A percentile compares a stretch with the other conserved stretches of the same genome.
Conservation (phyloP, 1,140 invertebrate genomes). For the Aethina tumida region DNA sequence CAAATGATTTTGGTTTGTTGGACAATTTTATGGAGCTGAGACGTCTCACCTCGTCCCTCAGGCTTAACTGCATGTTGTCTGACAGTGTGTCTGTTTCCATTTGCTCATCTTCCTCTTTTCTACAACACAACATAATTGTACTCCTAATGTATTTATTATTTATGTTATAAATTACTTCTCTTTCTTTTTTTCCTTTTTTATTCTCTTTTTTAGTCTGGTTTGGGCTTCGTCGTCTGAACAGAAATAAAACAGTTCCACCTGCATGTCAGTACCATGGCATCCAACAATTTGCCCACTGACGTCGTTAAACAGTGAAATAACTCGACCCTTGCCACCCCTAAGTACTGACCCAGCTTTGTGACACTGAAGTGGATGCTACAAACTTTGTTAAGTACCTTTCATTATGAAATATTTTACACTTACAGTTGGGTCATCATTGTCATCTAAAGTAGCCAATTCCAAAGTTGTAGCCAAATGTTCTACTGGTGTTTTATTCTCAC, state of each 20-base stretch:
- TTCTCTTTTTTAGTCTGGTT: slow-evolving; percentile 56
- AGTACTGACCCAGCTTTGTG: slow-evolving; percentile 66
- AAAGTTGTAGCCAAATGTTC: slow-evolving; percentile 41
- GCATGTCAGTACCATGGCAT: slow-evolving; percentile 73
- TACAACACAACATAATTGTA: slow-evolving; percentile 12
- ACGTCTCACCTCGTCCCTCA: slow-evolving; percentile 66
- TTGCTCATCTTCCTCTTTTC: slow-evolving; percentile 26
- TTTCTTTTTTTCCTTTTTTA: slow-evolving; percentile 63
- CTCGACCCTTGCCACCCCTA: slow-evolving; percentile 62
- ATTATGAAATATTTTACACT: slow-evolving; percentile 4
- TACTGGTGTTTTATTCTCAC: slow-evolving; percentile 37
- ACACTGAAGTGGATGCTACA: slow-evolving; percentile 57
- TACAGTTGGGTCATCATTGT: slow-evolving; percentile 44
- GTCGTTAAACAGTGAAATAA: slow-evolving; percentile 57
- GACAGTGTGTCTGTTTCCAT: neutral
- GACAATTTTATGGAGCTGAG: slow-evolving; percentile 54
- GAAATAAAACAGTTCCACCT: slow-evolving; percentile 78
- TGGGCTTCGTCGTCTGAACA: slow-evolving; percentile 64
- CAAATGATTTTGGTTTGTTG: slow-evolving; percentile 59
- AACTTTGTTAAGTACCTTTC: slow-evolving; percentile 8
- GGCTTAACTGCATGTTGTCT: slow-evolving; percentile 29
- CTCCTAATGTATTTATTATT: slow-evolving; percentile 1
- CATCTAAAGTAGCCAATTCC: slow-evolving; percentile 45
- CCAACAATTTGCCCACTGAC: slow-evolving; percentile 56
- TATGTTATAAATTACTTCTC: slow-evolving; percentile 42